Percentiles rank a stretch among this genome's conserved stretches.
These are phyloP conservation scores for Alloscopus bannaensis DNA, from an alignment of 2,888 invertebrate species.

Conservation along the genomic window DNA sequence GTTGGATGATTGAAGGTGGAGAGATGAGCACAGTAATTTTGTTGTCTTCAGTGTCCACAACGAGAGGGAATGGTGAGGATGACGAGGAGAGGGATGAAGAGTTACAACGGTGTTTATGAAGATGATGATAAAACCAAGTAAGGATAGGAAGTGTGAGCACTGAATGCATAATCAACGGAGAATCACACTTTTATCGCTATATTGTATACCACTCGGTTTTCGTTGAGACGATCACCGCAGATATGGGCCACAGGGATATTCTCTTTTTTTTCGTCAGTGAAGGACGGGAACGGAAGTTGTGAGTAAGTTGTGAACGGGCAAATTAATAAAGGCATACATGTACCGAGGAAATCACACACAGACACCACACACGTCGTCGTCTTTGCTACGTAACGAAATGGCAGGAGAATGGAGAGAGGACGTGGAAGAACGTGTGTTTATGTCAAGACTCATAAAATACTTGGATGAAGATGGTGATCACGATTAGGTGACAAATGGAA, in stretches of 20 bases:
- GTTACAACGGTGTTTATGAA: conserved; percentile 8
- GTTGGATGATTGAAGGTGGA: background rate
- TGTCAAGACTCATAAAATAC: too few relatives aligned
- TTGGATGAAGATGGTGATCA: too few relatives aligned
- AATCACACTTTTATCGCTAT: too few relatives aligned
- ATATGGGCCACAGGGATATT: too few relatives aligned
- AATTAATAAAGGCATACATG: too few relatives aligned
- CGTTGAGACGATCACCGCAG: too few relatives aligned
- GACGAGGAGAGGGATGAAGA: background rate
- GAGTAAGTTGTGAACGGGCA: conserved; percentile 11
- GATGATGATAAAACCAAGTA: conserved; percentile 30
- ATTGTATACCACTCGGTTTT: too few relatives aligned
- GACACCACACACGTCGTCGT: background rate
- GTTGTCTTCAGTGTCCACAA: background rate
- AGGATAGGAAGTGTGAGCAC: conserved; percentile 15
- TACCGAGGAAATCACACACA: background rate
- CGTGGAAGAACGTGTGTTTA: too few relatives aligned
- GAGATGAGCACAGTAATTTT: conserved; percentile 9
- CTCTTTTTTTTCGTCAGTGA: background rate
- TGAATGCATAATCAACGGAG: conserved; percentile 33
- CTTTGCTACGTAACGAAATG: too few relatives aligned
- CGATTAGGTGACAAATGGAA: too few relatives aligned
- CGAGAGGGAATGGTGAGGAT: conserved; percentile 1
- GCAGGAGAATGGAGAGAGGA: too few relatives aligned
- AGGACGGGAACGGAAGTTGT: conserved; percentile 31